Evolutionary conservation across 1,140 invertebrate species (phyloP).

Genomic region (Holotrichia oblita): DNA sequence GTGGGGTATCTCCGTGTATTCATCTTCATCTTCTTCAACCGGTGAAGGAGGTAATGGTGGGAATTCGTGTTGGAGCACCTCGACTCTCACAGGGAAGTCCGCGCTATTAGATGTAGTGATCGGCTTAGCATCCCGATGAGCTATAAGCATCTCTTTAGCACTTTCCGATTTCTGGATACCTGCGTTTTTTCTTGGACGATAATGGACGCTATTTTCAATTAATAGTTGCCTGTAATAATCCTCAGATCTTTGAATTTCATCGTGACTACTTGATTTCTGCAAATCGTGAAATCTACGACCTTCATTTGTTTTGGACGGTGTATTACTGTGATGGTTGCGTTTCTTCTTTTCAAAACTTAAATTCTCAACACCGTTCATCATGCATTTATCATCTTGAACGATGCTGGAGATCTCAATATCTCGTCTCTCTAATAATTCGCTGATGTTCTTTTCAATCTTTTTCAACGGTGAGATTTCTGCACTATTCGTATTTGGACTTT

Average conservation of each 20-base stretch:
- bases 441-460: slow-evolving; percentile 74
- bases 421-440: slow-evolving; percentile 66
- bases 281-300: slow-evolving; percentile 62
- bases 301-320: slow-evolving; percentile 61
- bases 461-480: slow-evolving; percentile 68
- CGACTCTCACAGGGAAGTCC: slow-evolving; percentile 66
- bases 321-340: slow-evolving; percentile 43
- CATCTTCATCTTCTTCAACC: slow-evolving; percentile 76
- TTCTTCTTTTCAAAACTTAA: slow-evolving; percentile 49
- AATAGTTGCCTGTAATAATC: slow-evolving; percentile 63
- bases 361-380: slow-evolving; percentile 50
- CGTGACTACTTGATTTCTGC: slow-evolving; percentile 68
- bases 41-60: slow-evolving; percentile 82
- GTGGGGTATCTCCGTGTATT: slow-evolving; percentile 74
- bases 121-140: slow-evolving; percentile 62
- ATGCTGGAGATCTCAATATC: slow-evolving; percentile 60
- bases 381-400: slow-evolving; percentile 51
- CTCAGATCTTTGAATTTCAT: slow-evolving; percentile 67
- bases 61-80: slow-evolving; percentile 70
- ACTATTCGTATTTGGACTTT: slow-evolving; percentile 64
- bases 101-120: slow-evolving; percentile 66
- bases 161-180: slow-evolving; percentile 75
- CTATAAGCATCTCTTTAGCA: slow-evolving; percentile 72
- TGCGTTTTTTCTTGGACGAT: slow-evolving; percentile 47
- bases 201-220: slow-evolving; percentile 30